A percentile compares a stretch with the other conserved stretches of the same genome.
These are phyloP conservation scores for Patella pellucida DNA, from an alignment of 2,888 invertebrate genomes.

Conservation along the genomic window DNA sequence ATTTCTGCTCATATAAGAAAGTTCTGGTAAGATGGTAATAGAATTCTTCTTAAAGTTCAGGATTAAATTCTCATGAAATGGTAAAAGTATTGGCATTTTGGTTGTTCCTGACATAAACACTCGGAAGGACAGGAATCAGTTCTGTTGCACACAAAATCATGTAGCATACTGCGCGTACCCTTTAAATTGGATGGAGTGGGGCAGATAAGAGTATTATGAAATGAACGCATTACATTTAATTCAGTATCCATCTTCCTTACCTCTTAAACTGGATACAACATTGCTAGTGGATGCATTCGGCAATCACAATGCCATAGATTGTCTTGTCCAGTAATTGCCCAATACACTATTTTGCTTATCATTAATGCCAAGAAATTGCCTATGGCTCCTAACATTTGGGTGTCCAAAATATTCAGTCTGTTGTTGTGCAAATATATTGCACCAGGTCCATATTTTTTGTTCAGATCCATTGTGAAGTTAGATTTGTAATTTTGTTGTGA, in stretches of 20 bases:
- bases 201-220: too few species aligned
- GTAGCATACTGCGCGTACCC: too few species aligned
- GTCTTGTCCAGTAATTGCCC: background rate
- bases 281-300: background rate
- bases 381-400: background rate
- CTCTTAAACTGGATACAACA: background rate
- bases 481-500: background rate
- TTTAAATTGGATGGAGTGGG: too few species aligned
- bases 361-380: background rate
- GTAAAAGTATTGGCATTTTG: background rate
- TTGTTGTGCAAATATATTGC: background rate
- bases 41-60: background rate
- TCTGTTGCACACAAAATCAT: background rate
- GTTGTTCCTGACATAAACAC: slow-evolving; percentile 4
- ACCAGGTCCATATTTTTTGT: background rate
- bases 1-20: background rate
- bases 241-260: background rate
- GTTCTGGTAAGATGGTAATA: background rate
- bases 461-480: background rate
- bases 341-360: background rate
- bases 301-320: background rate
- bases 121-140: background rate
- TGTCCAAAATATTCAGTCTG: background rate
- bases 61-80: background rate
- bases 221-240: too few species aligned